A percentile compares a stretch with the other conserved stretches of the same genome.
These are phyloP conservation scores for Camponotus fellah DNA, from an alignment of 2,888 invertebrate genomes.

Conservation along the genomic window DNA sequence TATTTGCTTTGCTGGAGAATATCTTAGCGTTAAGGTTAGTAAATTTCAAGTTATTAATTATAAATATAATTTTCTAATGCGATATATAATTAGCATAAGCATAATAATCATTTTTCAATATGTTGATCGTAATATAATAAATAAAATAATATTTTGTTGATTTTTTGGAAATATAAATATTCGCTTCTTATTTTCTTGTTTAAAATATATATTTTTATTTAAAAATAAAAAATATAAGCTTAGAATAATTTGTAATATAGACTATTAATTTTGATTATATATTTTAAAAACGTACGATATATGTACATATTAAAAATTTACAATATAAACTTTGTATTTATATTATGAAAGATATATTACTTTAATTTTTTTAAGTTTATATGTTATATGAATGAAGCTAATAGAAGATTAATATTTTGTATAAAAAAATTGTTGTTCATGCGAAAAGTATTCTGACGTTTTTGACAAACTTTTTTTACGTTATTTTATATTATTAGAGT, in stretches of 20 bases:
- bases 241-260: too few species aligned
- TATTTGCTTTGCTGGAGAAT: constrained; percentile 68
- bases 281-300: too few species aligned
- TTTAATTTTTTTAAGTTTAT: too few species aligned
- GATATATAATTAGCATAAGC: neutral
- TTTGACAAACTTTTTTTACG: neutral
- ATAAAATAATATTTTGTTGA: too few species aligned
- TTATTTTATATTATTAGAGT: constrained; percentile 51
- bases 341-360: neutral
- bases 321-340: neutral
- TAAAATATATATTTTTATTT: too few species aligned
- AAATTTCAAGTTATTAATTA: neutral
- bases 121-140: too few species aligned
- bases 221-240: too few species aligned
- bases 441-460: neutral
- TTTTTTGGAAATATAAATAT: too few species aligned
- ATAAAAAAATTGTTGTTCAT: constrained; percentile 8
- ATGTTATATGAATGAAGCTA: neutral
- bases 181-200: too few species aligned
- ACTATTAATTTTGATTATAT: too few species aligned
- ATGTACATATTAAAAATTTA: neutral
- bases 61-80: neutral
- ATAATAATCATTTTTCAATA: too few species aligned
- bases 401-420: neutral
- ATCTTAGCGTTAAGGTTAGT: constrained; percentile 60